Evolutionary conservation across 2,797 vertebrate genomes (phyloP), one percentile per base, ranked within the genome.

Genomic region (Lutjanus campechanus): DNA sequence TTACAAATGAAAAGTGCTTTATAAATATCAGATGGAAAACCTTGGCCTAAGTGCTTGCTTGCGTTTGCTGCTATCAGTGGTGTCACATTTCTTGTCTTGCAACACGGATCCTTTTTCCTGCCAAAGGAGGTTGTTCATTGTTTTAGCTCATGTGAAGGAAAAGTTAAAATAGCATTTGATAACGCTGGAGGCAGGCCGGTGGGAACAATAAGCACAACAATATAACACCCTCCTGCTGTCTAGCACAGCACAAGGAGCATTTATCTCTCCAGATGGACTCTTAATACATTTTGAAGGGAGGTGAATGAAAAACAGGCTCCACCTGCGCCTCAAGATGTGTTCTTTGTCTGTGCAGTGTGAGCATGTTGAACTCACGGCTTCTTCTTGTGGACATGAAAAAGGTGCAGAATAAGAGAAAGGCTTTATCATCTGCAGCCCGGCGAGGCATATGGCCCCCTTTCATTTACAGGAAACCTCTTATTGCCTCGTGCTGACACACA

Each of bases 121-220:
- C 47, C 71, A 29, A 11, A 81, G 71, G 62, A 79, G 78, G 63
- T 70, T 72, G 77, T 67, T 76, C 86, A 90, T 94, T 93, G 89
- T 92, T 91, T 76, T 55, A 66, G n/a, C 46, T 69, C 47, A 62
- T 22, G 73, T 64, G 75, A 88, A 85, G 88, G 86, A 93, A 91
- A 83, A 58, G 77, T 84, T 83, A 81, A 92, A 91, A 93, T 93
- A 93, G 85, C 79, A 69, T 77, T 85, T 76, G 70, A 83, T 88
- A 88, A 88, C 46, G 73, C 71, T 81, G 51, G 62, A 81, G 69
- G 69, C 22, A 41, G 72, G 85, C 82, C 69, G 20, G 63, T 56
- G 67, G 69, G 83, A 86, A 90, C 80, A 77, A 67, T 85, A 64
- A 88, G 72, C 73, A 46, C 25, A 58, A 78, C 58, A 74, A 29